Evolutionary conservation across 2,113 vertebrate species (phyloP), one percentile per base, ranked within the genome.

Genomic region (Fukomys damarensis): DNA sequence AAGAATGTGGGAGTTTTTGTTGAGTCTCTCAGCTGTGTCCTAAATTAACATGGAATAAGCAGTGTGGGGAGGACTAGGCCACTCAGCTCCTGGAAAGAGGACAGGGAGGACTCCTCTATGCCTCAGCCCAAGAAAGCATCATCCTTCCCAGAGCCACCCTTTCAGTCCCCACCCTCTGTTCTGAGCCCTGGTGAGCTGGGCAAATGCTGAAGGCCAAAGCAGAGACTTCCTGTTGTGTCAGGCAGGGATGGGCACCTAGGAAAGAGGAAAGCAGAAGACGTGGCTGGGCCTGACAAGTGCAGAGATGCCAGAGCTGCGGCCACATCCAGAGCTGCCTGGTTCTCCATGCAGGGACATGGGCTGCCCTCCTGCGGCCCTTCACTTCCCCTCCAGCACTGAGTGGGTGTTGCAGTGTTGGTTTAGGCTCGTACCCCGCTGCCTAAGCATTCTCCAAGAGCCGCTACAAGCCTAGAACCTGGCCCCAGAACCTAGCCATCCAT

Each of bases 361-460:
- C 3, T 38, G 38, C 46, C 46, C 3, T 72, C 30, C 59, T 77
- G 22, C 0, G 0, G 26, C 38, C 26, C 10, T 35, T 7, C 26
- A 9, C 0, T 0, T 8, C 38, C 72, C 17, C 59, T 56, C 38
- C 10, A n/a, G 16, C 30, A 0, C 10, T 7, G 66, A 68, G 28
- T 28, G 14, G 28, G 13, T 35, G 46, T 20, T 22, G 0, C 4
- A 1, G 26, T 4, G 20, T 19, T 49, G 32, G 35, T 38, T 68
- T 66, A 10, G 30, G 30, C 7, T 56, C 38, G 17, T 5, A 58
- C 2, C 35, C 4, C 7, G n/a, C 12, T 22, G 17, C 30, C 10
- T 32, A 77, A 11, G 5, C 35, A 22, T 41, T 79, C 56, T 28
- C 81, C 38, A 59, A 30, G 74, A 82, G 72, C 32, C 76, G 26